Conservation (phyloP, 1,140 invertebrate species). For the Polypedilum vanderplanki region DNA sequence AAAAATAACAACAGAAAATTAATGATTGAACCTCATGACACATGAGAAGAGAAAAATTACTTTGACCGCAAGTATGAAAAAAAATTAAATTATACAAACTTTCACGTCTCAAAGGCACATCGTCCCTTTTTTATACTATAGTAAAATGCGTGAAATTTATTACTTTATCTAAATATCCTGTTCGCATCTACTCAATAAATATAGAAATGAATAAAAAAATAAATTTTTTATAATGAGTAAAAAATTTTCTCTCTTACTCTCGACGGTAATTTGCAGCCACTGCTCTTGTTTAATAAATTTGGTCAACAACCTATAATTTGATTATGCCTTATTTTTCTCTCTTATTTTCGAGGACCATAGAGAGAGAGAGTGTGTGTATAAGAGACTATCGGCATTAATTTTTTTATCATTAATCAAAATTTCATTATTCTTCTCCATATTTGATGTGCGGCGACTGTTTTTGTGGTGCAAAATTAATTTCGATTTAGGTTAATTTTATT, state of each 20-base stretch:
- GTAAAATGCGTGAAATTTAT: no score
- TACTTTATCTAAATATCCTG: not conserved
- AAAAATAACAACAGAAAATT: not conserved
- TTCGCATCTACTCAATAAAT: constrained; percentile 1
- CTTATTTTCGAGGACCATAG: not conserved
- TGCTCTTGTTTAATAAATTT: not conserved
- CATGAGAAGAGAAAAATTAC: not conserved
- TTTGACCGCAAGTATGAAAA: not conserved
- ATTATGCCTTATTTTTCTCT: not conserved
- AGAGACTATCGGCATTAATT: not conserved
- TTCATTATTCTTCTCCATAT: not conserved
- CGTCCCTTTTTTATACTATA: no score
- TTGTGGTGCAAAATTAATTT: no score
- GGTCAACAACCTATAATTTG: not conserved
- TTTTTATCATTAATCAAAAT: constrained; percentile 11
- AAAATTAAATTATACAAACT: constrained; percentile 14
- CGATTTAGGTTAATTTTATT: no score
- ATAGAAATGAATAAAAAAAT: not conserved
- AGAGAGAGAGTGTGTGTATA: not conserved
- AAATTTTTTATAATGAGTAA: not conserved
- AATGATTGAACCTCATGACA: constrained; percentile 12
- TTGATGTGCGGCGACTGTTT: not conserved
- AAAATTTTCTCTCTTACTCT: not conserved
- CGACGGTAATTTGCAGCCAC: not conserved
- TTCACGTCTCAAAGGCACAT: not conserved